Base-by-base conservation (phyloP, 2,113 vertebrate species). In the Poeciliopsis retropinna region DNA sequence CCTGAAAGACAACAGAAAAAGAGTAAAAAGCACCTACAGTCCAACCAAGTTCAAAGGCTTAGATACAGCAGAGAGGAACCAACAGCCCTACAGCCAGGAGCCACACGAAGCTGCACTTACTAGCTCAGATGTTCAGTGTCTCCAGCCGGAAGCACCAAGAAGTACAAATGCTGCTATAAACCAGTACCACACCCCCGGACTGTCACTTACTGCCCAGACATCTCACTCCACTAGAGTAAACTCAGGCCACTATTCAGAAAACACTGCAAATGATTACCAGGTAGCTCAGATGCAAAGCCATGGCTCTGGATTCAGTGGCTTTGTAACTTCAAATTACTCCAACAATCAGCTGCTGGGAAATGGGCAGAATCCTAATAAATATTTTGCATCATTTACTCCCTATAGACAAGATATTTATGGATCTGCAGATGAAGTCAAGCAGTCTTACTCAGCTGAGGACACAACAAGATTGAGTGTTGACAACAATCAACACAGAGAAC, bases 1-100 rank as follows among this genome's bases (percentile, higher is more conserved):
- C 84, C 92, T 99, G 60, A 99, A 97, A 85, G 98, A 99, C 64
- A 96, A 98, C 75, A 95, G 97, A 66, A 99, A 96, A 75, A 91
- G 93, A 22, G 96, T 99, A 2, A 99, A 97, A 89, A 98, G 95
- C 85, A 97, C 93, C 0, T 99, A 98, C 67, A 97, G 94, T 31
- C 95, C 96, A 8, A 87, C 93, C 12, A 92, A 94, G 80, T 88
- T 95, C 54, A 96, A 92, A 87, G 91, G 81, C 60, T 68, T 83
- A 6, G 96, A 97, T 15, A 93, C 92, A 61, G 85, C 78, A 78
- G 92, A 90, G 77, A 93, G 82, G 85, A 77, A 68, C 51, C 94
- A 91, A 64, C 92, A 92, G 72, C 82, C 81, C 4, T 68, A 29
- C 19, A 61, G 79, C 19, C 91, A 93, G 30, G 94, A 96, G 78